Evolutionary conservation across 2,113 vertebrate genomes (phyloP).

Genomic region (Synodontis membranacea): DNA sequence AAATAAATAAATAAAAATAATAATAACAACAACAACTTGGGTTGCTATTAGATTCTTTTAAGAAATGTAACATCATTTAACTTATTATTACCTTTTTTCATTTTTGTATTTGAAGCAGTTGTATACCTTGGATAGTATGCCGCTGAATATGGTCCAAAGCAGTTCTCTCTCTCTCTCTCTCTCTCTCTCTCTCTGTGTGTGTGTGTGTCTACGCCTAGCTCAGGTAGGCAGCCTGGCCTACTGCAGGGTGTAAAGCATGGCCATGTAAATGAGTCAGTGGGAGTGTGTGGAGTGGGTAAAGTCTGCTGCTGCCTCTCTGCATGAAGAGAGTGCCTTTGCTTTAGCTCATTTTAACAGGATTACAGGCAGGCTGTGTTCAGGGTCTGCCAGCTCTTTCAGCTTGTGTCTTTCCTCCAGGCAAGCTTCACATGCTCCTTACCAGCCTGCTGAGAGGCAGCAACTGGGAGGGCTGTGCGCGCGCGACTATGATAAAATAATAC

Average conservation of each 20-base stretch:
- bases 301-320: slow-evolving; percentile 49
- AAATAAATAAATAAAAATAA: too few relatives aligned
- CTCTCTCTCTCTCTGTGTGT: not conserved
- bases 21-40: too few relatives aligned
- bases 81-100: not conserved
- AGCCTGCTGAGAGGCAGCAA: slow-evolving; percentile 43
- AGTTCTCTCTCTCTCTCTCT: not conserved
- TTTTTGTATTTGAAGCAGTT: not conserved
- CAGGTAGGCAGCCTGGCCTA: slow-evolving; percentile 31
- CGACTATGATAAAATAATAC: not conserved
- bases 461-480: not conserved
- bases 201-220: not conserved
- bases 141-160: not conserved
- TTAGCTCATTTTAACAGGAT: slow-evolving; percentile 61
- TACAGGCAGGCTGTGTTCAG: slow-evolving; percentile 53
- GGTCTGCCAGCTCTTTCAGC: slow-evolving; percentile 47
- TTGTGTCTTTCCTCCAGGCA: slow-evolving; percentile 45
- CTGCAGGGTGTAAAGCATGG: slow-evolving; percentile 14
- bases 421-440: slow-evolving; percentile 40
- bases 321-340: slow-evolving; percentile 41
- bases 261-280: slow-evolving; percentile 38
- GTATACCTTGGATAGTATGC: not conserved
- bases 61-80: not conserved
- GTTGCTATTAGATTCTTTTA: not conserved
- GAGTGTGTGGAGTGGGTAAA: slow-evolving; percentile 39